These are phyloP conservation scores for Agapornis canus DNA, from an alignment of 2,797 vertebrate species.

Conservation along the genomic window DNA sequence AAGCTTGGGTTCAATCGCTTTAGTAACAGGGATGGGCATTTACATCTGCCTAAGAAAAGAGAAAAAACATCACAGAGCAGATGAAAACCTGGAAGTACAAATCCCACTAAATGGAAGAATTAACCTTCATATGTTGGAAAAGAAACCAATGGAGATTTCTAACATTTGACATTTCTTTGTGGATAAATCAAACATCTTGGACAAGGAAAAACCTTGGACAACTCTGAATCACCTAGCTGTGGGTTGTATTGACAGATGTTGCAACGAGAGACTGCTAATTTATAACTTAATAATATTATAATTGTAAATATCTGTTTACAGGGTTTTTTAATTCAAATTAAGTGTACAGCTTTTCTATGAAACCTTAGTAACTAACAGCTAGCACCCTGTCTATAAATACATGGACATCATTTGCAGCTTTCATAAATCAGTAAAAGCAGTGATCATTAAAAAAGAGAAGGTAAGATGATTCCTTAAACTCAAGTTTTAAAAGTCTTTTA, in stretches of 20 bases:
- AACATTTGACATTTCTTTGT: constrained; percentile 84
- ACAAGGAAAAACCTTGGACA: background rate
- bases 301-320: constrained; percentile 83
- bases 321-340: constrained; percentile 77
- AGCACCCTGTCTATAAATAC: constrained; percentile 51
- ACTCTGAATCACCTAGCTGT: background rate
- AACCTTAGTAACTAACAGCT: constrained; percentile 74
- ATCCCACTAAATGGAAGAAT: constrained; percentile 91
- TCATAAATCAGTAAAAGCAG: constrained; percentile 61
- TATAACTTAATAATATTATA: constrained; percentile 79
- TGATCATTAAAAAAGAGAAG: constrained; percentile 65
- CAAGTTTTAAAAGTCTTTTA: constrained; percentile 61
- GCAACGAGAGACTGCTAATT: constrained; percentile 76
- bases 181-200: background rate
- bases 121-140: constrained; percentile 84
- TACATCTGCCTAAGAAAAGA: constrained; percentile 89
- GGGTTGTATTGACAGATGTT: constrained; percentile 47
- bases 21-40: constrained; percentile 87
- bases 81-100: constrained; percentile 85
- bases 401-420: constrained; percentile 63
- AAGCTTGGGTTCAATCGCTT: constrained; percentile 86
- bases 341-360: constrained; percentile 80
- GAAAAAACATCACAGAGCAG: constrained; percentile 83
- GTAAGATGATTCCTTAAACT: constrained; percentile 48
- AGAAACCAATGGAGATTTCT: constrained; percentile 90